Conservation (phyloP, 2,888 invertebrate species). For the Keiferia lycopersicella region DNA sequence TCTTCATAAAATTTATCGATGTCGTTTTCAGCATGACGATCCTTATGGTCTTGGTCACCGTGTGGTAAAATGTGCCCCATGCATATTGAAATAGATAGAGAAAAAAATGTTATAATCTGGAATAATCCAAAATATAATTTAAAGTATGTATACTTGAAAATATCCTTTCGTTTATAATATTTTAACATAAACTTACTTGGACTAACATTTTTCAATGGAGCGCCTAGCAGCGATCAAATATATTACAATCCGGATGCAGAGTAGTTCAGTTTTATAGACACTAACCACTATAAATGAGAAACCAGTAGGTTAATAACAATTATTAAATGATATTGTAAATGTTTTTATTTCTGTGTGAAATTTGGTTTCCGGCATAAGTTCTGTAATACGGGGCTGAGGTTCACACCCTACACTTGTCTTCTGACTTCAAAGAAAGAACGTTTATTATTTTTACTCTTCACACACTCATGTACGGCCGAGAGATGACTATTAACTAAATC, state of each 20-base stretch:
- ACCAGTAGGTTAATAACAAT: conserved; percentile 48
- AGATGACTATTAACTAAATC: conserved; percentile 25
- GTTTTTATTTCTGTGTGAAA: too few species aligned
- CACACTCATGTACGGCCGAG: conserved; percentile 34
- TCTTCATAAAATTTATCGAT: conserved; percentile 41
- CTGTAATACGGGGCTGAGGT: conserved; percentile 43
- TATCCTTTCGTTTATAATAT: not conserved
- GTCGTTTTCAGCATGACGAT: conserved; percentile 38
- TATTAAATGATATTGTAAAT: conserved; percentile 41
- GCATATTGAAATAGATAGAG: conserved; percentile 36
- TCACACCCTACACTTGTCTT: conserved; percentile 46
- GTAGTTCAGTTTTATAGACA: conserved; percentile 48
- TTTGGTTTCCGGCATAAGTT: conserved; percentile 38
- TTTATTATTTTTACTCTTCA: conserved; percentile 35
- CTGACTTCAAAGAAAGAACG: conserved; percentile 33
- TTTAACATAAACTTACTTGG: conserved; percentile 43
- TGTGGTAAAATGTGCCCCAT: conserved; percentile 26
- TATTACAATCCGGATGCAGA: conserved; percentile 44
- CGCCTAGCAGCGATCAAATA: conserved; percentile 41
- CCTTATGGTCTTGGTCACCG: not conserved
- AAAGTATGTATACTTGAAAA: too few species aligned
- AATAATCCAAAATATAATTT: conserved; percentile 29
- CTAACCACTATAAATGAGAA: conserved; percentile 47
- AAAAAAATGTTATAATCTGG: conserved; percentile 37
- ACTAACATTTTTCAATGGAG: conserved; percentile 41